Evolutionary conservation across 2,888 invertebrate genomes (phyloP).

Genomic region (Drosophila quinaria): DNA sequence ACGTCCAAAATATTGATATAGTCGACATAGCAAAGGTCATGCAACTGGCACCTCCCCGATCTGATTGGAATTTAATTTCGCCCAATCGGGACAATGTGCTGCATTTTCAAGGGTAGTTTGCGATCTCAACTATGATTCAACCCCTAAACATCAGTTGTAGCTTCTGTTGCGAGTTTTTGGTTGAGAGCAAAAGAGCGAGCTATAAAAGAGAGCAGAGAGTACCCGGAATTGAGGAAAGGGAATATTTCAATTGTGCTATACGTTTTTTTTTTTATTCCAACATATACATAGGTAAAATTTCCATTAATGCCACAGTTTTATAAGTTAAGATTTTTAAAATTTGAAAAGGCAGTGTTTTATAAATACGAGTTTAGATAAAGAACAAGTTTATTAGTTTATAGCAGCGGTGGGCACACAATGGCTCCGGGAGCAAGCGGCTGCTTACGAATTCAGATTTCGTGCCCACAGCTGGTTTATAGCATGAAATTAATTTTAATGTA

Average conservation of each 20-base stretch:
- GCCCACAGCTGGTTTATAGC: no score
- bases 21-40: constrained; percentile 58
- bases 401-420: no score
- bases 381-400: no score
- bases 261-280: background rate
- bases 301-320: background rate
- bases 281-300: constrained; percentile 29
- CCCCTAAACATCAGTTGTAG: constrained; percentile 36
- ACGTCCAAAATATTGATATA: constrained; percentile 53
- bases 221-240: background rate
- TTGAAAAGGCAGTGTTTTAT: no score
- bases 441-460: no score
- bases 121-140: constrained; percentile 56
- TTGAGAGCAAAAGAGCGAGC: constrained; percentile 15
- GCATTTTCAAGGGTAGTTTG: constrained; percentile 46
- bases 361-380: no score
- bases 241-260: no score
- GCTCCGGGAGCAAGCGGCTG: no score
- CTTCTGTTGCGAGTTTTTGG: background rate
- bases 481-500: no score
- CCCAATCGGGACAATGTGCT: constrained; percentile 48
- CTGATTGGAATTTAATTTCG: constrained; percentile 57
- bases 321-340: background rate
- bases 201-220: background rate
- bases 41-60: constrained; percentile 60